A percentile compares a stretch with the other conserved stretches of the same genome.
Conservation (phyloP, 2,797 vertebrate species). For the Eupleurogrammus muticus region DNA sequence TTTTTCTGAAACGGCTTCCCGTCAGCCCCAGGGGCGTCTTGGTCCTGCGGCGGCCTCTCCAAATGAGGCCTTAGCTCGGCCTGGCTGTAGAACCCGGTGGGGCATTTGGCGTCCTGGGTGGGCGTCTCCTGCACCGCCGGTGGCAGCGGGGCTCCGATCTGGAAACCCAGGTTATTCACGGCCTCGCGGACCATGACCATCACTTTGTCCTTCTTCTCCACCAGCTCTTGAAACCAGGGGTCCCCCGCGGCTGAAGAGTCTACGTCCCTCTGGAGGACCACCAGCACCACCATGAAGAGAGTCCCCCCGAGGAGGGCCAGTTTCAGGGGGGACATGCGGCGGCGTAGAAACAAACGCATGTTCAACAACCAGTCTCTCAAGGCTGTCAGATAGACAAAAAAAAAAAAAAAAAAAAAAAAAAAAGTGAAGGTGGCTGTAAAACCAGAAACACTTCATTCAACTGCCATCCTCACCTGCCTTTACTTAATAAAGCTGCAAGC, state of each 20-base stretch:
- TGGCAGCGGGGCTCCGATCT: conserved; percentile 89
- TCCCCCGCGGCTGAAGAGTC: conserved; percentile 74
- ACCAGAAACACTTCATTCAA: background rate
- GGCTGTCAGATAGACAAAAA: conserved; percentile 24
- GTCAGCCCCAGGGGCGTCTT: conserved; percentile 84
- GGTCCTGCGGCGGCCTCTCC: conserved; percentile 89
- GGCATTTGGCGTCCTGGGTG: conserved; percentile 80
- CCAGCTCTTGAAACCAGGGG: conserved; percentile 91
- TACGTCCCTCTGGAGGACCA: conserved; percentile 89
- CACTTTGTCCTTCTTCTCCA: conserved; percentile 86
- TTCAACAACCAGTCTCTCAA: conserved; percentile 17
- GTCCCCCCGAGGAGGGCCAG: conserved; percentile 85
- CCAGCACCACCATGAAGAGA: conserved; percentile 88
- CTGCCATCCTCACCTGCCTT: background rate
- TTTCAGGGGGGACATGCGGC: conserved; percentile 87
- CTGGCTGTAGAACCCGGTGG: conserved; percentile 86
- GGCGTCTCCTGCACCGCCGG: conserved; percentile 41
- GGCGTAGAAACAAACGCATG: conserved; percentile 86
- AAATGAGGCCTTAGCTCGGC: conserved; percentile 88
- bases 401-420: conserved; percentile 10
- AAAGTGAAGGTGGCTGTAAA: background rate
- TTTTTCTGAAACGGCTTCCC: conserved; percentile 87
- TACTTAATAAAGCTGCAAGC: background rate
- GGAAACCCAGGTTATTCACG: conserved; percentile 91
- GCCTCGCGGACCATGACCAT: conserved; percentile 90